Evolutionary conservation across 2,113 vertebrate genomes (phyloP).

Genomic region (Acrocephalus arundinaceus): DNA sequence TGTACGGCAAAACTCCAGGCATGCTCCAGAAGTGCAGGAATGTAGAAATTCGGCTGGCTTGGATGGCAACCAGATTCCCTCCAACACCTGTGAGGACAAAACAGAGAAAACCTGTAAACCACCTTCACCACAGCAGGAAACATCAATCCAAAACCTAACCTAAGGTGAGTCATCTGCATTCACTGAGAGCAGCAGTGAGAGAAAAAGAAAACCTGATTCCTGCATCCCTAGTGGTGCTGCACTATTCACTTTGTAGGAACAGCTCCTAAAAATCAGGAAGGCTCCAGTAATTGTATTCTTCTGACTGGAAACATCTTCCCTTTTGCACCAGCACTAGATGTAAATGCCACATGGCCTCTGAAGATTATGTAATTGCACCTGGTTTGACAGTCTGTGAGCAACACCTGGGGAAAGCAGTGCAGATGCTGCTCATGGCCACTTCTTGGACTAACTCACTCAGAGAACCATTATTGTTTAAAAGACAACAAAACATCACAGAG

Average conservation of each 20-base stretch:
- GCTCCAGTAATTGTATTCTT: neutral
- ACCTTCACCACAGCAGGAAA: neutral
- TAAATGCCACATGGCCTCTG: neutral
- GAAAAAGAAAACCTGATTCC: neutral
- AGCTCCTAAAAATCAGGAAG: neutral
- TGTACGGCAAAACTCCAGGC: conserved; percentile 89
- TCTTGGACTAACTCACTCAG: neutral
- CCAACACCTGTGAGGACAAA: conserved; percentile 82
- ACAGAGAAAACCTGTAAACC: neutral
- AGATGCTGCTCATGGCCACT: neutral
- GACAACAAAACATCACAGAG: neutral
- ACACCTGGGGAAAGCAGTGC: neutral
- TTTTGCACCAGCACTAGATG: neutral
- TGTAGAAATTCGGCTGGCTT: conserved; percentile 94
- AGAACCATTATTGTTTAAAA: neutral
- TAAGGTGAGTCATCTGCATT: neutral
- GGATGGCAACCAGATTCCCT: conserved; percentile 95
- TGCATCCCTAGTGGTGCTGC: neutral
- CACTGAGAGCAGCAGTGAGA: neutral
- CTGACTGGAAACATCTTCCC: neutral
- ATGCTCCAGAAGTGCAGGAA: conserved; percentile 90
- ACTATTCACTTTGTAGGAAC: neutral
- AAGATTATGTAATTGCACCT: neutral
- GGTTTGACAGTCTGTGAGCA: neutral
- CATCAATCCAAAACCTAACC: neutral